Percentiles rank a stretch among this genome's conserved stretches.
Evolutionary conservation across 2,797 vertebrate genomes (phyloP).

Genomic region (Lates japonicus): DNA sequence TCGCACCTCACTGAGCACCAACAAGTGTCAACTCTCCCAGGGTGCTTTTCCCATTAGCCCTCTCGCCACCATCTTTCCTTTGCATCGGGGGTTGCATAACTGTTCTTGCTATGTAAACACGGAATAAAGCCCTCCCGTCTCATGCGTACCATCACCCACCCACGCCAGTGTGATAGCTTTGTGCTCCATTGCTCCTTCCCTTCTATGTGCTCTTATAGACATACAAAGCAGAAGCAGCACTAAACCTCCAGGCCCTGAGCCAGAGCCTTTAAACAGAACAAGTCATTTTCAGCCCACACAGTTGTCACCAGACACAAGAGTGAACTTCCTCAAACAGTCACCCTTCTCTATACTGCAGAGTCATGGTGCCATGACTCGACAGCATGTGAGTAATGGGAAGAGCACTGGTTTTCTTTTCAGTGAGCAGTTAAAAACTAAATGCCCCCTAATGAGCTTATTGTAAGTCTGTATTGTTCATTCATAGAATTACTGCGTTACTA

Average conservation of each 20-base stretch:
- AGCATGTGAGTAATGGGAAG: conserved; percentile 45
- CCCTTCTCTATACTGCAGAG: conserved; percentile 31
- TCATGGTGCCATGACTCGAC: conserved; percentile 43
- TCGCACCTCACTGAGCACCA: conserved; percentile 79
- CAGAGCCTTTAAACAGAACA: conserved; percentile 59
- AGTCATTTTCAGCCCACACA: conserved; percentile 44
- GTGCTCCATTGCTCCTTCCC: conserved; percentile 37
- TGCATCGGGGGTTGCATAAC: conserved; percentile 72
- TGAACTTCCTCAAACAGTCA: conserved; percentile 65
- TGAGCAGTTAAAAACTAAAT: conserved; percentile 15
- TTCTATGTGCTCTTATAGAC: conserved; percentile 37
- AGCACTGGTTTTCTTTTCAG: conserved; percentile 35
- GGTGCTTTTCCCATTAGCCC: conserved; percentile 53
- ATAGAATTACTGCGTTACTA: conserved; percentile 15
- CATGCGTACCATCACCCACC: conserved; percentile 41
- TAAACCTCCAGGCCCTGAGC: conserved; percentile 46
- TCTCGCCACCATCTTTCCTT: conserved; percentile 53
- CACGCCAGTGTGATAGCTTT: conserved; percentile 42
- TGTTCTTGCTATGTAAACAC: conserved; percentile 72
- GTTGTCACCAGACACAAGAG: conserved; percentile 53
- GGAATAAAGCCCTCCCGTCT: conserved; percentile 51
- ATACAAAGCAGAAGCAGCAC: conserved; percentile 36
- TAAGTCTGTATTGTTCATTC: conserved; percentile 37
- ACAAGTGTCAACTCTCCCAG: conserved; percentile 84
- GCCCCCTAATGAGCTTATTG: conserved; percentile 24